Evolutionary conservation across 2,113 vertebrate species (phyloP).

Genomic region (Nycticebus coucang): DNA sequence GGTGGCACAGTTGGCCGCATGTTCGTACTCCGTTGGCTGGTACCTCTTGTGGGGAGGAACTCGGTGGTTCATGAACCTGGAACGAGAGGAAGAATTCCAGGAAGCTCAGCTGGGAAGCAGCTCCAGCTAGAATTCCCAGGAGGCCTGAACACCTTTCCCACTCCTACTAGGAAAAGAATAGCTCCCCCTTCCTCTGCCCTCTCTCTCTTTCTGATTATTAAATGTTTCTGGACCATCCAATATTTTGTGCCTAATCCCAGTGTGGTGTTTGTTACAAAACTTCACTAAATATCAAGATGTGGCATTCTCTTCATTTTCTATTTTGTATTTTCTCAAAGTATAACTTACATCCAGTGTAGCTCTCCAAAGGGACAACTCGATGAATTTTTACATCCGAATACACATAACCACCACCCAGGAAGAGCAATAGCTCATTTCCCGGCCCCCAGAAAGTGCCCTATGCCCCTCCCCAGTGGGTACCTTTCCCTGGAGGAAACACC

Average conservation of each 20-base stretch:
- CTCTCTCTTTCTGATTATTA: not conserved
- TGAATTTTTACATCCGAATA: fast-evolving
- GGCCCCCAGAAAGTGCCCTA: not conserved
- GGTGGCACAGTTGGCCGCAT: slow-evolving; percentile 95
- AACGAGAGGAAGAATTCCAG: not conserved
- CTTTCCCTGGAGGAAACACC: not conserved
- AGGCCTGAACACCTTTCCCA: not conserved
- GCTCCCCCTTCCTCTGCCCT: fast-evolving
- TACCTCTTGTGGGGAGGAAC: slow-evolving; percentile 93
- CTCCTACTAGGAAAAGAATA: not conserved
- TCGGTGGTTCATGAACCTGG: slow-evolving; percentile 96
- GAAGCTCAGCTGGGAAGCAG: not conserved
- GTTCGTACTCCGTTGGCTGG: slow-evolving; percentile 96
- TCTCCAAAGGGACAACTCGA: not conserved
- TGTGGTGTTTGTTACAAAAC: not conserved
- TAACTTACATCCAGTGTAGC: fast-evolving
- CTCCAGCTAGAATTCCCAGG: fast-evolving
- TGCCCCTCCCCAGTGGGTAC: not conserved
- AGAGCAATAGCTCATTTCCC: not conserved
- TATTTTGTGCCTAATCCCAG: not conserved
- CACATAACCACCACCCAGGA: fast-evolving
- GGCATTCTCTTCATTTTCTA: not conserved
- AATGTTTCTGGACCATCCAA: not conserved
- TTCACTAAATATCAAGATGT: not conserved
- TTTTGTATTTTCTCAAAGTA: not conserved